Conservation (phyloP, 2,888 invertebrate genomes). For the Kryphioiulus occultus region DNA sequence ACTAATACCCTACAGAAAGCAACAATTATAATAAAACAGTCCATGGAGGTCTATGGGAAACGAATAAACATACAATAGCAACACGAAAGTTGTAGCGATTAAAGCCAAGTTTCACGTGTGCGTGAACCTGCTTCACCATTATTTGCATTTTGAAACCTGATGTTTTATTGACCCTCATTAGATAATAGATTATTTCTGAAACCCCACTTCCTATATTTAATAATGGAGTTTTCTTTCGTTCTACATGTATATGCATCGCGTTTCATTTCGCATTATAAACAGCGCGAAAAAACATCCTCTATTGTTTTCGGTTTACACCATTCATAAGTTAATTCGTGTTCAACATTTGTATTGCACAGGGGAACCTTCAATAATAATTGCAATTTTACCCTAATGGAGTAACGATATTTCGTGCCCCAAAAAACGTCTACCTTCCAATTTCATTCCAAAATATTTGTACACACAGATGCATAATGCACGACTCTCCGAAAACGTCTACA, state of each 20-base stretch:
- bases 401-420: background rate
- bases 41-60: background rate
- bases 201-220: background rate
- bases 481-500: background rate
- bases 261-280: background rate
- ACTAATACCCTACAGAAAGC: background rate
- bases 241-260: background rate
- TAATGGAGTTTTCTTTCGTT: background rate
- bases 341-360: background rate
- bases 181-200: background rate
- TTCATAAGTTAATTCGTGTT: background rate
- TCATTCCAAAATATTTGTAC: background rate
- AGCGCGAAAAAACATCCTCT: background rate
- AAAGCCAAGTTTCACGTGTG: background rate
- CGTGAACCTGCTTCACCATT: background rate
- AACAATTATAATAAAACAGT: background rate
- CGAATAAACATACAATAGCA: slow-evolving; percentile 31
- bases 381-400: background rate
- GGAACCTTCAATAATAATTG: background rate
- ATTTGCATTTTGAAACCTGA: slow-evolving; percentile 28
- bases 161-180: slow-evolving; percentile 35
- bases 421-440: background rate
- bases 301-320: slow-evolving; percentile 7
- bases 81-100: background rate
- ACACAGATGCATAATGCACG: background rate